Base-by-base conservation (phyloP, 2,113 vertebrate genomes). In the Candoia aspera region DNA sequence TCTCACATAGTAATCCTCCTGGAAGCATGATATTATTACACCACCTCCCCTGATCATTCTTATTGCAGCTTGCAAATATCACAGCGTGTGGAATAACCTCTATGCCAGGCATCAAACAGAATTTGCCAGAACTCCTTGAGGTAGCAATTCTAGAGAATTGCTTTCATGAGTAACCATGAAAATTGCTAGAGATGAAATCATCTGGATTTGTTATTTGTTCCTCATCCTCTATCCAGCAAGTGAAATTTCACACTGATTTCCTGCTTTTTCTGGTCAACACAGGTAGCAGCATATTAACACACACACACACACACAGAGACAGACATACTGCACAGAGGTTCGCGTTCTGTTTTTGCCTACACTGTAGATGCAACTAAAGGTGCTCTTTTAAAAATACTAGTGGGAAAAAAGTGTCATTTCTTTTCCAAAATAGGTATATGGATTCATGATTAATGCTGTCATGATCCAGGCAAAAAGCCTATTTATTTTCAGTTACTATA, bases 31-130 rank as follows among this genome's bases (percentile, higher is more conserved):
- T 93, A 89, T 60, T 88, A 58, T 93, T 93, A 94, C 89, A 91
- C 88, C 68, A 94, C 86, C 58, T 93, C 29, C 64, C 49, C 1
- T 87, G 57, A 87, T 92, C 37, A 2, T 68, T 24, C 86, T 84
- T 88, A 85, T 89, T 91, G 57, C 84, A 91, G 90, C 94, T 95
- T 94, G 91, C 94, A 93, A 90, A 92, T 88, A 96, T 94, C 89
- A 94, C 93, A 90, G 87, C 90, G 89, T 90, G 90, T 93, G 84
- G 96, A 92, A 92, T 1, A 0, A 92, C 0, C 0, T 93, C n/a
- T 85, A 53, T 86, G 55, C 73, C 87, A 91, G 84, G 86, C 79
- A 93, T 95, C 93, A 1, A 88, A 93, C 92, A 91, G 94, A 93
- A 92, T 95, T 95, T 94, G 92, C 93, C 91, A 93, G 90, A 95